A percentile compares a stretch with the other conserved stretches of the same genome.
Conservation (phyloP, 2,888 invertebrate genomes). For the Drosophila aldrichi region DNA sequence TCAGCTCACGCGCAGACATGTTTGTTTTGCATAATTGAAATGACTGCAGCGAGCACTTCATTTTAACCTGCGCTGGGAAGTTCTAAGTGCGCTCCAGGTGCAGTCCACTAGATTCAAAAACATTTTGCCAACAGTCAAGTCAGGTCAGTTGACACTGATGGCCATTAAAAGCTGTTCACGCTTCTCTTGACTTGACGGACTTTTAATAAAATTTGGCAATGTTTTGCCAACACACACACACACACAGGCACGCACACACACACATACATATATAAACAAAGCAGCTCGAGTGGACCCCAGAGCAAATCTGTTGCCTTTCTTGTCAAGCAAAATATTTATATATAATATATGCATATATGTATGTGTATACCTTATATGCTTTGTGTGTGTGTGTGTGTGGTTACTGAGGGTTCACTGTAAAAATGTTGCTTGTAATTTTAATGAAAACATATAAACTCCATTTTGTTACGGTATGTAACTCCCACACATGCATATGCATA, state of each 20-base stretch:
- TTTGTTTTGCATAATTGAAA: constrained; percentile 62
- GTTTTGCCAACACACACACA: background rate
- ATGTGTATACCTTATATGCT: background rate
- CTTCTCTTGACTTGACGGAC: constrained; percentile 6
- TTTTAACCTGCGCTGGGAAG: background rate
- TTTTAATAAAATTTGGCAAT: constrained; percentile 7
- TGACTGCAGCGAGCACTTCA: background rate
- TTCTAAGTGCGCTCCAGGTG: background rate
- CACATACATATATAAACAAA: background rate
- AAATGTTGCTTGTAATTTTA: constrained; percentile 17
- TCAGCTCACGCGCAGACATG: constrained; percentile 31
- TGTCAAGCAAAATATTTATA: background rate
- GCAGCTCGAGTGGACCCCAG: background rate
- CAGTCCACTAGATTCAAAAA: background rate
- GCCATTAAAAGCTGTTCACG: background rate
- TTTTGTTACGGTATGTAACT: constrained; percentile 7
- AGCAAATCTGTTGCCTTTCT: background rate
- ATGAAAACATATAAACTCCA: constrained; percentile 45
- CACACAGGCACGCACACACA: too few species aligned
- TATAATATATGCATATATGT: background rate
- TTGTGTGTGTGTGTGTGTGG: background rate
- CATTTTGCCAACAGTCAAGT: constrained; percentile 15
- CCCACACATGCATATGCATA: background rate
- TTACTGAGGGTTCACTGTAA: background rate
- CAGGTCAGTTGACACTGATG: constrained; percentile 20